Evolutionary conservation across 2,888 invertebrate species (phyloP).

Genomic region (Eumerus sabulonum): DNA sequence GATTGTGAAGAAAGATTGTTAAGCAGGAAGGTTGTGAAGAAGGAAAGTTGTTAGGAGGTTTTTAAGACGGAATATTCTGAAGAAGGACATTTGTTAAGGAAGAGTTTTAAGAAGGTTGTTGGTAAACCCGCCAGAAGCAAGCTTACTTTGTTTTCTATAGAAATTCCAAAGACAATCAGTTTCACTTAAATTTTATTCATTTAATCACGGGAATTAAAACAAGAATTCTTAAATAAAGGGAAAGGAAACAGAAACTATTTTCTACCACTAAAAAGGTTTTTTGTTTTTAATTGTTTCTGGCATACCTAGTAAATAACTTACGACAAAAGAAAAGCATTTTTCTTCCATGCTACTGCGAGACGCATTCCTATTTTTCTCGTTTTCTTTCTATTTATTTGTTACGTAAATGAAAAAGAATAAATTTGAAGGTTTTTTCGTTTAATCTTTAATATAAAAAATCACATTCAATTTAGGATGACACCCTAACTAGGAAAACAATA

Average conservation of each 20-base stretch:
- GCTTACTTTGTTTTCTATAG: too few species aligned
- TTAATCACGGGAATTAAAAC: too few species aligned
- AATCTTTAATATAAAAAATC: slow-evolving; percentile 68
- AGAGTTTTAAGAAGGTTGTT: too few species aligned
- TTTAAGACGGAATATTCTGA: too few species aligned
- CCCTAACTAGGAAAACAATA: slow-evolving; percentile 65
- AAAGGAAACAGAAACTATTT: slow-evolving; percentile 14
- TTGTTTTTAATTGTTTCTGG: slow-evolving; percentile 37
- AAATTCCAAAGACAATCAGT: slow-evolving; percentile 9
- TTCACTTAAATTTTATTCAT: slow-evolving; percentile 34
- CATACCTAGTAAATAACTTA: slow-evolving; percentile 54
- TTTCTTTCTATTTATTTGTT: slow-evolving; percentile 21
- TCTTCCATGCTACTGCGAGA: too few species aligned
- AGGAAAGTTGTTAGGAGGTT: too few species aligned
- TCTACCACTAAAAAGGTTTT: slow-evolving; percentile 13
- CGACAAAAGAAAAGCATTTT: slow-evolving; percentile 5
- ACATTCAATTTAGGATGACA: slow-evolving; percentile 66
- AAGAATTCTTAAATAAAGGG: not conserved
- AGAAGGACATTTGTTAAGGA: too few species aligned
- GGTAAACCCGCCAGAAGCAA: too few species aligned
- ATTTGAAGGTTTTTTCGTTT: slow-evolving; percentile 41
- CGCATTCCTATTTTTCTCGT: slow-evolving; percentile 6
- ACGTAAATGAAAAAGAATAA: slow-evolving; percentile 33
- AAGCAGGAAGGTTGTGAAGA: too few species aligned
- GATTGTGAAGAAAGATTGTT: too few species aligned